Evolutionary conservation across 35 echinoderm and acorn worm species (phyloP), one percentile per base, ranked within the genome.

Genomic region (Nesometra sesokonis): DNA sequence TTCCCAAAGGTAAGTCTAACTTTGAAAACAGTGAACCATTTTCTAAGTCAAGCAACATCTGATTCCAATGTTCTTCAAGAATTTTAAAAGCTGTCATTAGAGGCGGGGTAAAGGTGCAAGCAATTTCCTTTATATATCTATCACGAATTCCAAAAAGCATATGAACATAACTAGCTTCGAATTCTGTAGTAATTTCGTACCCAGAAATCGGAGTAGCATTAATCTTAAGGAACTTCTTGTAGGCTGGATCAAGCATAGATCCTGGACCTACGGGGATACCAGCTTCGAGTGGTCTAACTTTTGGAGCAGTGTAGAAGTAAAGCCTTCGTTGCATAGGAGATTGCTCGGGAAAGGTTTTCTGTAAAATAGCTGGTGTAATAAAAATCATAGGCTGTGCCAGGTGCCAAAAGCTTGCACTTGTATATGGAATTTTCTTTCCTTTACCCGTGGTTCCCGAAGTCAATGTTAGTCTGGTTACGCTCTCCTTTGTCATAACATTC

Each of bases 361-460:
- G 38, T 37, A 39, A 35, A 37, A 30, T 37, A 3, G 11, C 15
- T 83, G 35, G 37, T 36, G 35, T 35, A 27, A 35, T 36, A 35
- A 30, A 83, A 38, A 3, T 3, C 9, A 38, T 37, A 83, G n/a
- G 81, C 35, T 37, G 8, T 37, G 27, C 34, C 9, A 35, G 21
- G 11, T 83, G 17, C 37, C 34, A 37, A 23, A 36, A 83, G 34
- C 81, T 35, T 67, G 2, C 11, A 11, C 23, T 19, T 67, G 52
- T 67, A 67, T 88, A 32, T 13, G 92, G 88, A 27, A 93, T 87
- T 34, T 47, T 81, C 37, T 90, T 90, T 13, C 80, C 82, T 5
- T 87, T 86, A 8, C 90, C 93, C 0, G 86, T 86, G 13, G 90
- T 95, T 33, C 90, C 93, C 13, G 87, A 91, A 0, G 87, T 95